These are phyloP conservation scores for Copidosoma floridanum DNA, from an alignment of 1,140 invertebrate species.

Conservation along the genomic window DNA sequence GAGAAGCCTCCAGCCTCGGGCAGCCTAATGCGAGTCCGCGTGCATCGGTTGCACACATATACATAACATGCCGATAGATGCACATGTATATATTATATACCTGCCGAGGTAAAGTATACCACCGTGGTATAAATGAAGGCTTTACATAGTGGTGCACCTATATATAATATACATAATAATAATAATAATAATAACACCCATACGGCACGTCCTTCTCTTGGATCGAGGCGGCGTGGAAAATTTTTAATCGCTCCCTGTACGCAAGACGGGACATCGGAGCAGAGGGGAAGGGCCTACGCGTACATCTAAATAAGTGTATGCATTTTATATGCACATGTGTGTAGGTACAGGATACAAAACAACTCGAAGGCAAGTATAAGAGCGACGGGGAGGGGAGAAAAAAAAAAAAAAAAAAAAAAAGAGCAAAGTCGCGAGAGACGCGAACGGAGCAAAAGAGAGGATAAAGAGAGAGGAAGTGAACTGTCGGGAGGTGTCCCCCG, in stretches of 20 bases:
- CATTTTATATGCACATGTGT: not conserved
- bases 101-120: too few relatives aligned
- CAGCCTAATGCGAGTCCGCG: conserved; percentile 47
- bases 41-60: conserved; percentile 36
- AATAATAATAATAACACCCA: too few relatives aligned
- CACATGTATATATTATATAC: too few relatives aligned
- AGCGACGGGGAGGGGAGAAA: not conserved
- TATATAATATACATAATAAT: too few relatives aligned
- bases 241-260: conserved; percentile 29
- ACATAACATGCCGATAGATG: not conserved
- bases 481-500: conserved; percentile 16
- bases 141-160: conserved; percentile 23
- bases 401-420: not conserved
- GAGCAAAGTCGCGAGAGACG: not conserved
- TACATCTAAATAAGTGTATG: too few relatives aligned
- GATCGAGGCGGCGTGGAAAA: conserved; percentile 16
- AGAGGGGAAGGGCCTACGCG: not conserved
- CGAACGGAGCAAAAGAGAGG: conserved; percentile 2
- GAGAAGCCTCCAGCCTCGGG: conserved; percentile 49
- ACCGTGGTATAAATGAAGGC: too few relatives aligned
- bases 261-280: too few relatives aligned
- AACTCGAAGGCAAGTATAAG: too few relatives aligned
- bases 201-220: not conserved
- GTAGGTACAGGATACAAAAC: too few relatives aligned
- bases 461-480: conserved; percentile 20